phyloP scores from a whole-genome alignment of 2,888 invertebrate species.

The Selenia dentaria region DNA sequence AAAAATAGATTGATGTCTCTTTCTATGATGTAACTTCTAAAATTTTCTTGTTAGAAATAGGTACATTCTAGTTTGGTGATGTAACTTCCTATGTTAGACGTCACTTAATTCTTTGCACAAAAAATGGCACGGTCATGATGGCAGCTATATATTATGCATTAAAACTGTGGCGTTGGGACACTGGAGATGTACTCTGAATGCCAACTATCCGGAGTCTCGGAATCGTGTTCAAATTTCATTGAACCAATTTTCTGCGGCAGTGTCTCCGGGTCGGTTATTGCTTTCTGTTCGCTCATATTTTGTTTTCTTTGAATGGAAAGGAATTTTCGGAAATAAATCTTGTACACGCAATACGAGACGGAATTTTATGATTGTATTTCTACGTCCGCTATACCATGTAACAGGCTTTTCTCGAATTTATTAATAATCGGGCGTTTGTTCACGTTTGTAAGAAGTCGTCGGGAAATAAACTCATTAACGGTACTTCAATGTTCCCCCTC shows the following conservation, averaged over 20 bases:
- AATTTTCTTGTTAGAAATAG: too few species aligned
- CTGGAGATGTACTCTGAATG: conserved; percentile 34
- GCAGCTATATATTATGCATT: conserved; percentile 4
- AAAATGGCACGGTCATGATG: not conserved
- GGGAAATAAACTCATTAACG: too few species aligned
- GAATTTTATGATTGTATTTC: conserved; percentile 15
- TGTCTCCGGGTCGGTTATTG: conserved; percentile 28
- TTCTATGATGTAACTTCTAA: too few species aligned
- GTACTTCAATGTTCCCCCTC: too few species aligned
- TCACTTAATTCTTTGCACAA: too few species aligned
- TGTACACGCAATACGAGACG: conserved; percentile 15
- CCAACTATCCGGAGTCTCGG: conserved; percentile 33
- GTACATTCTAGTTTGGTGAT: too few species aligned
- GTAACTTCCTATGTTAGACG: too few species aligned
- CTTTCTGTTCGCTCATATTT: conserved; percentile 20
- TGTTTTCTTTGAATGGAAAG: conserved; percentile 18
- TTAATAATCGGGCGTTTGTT: too few species aligned
- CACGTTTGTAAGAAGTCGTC: too few species aligned
- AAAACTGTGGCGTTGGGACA: conserved; percentile 6
- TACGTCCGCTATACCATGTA: not conserved
- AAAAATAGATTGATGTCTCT: too few species aligned
- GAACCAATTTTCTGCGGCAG: conserved; percentile 40
- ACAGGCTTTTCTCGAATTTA: not conserved
- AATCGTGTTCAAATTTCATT: conserved; percentile 48
- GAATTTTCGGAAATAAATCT: conserved; percentile 19